phyloP scores from a whole-genome alignment of 2,888 invertebrate genomes.

The Empis stercorea region DNA sequence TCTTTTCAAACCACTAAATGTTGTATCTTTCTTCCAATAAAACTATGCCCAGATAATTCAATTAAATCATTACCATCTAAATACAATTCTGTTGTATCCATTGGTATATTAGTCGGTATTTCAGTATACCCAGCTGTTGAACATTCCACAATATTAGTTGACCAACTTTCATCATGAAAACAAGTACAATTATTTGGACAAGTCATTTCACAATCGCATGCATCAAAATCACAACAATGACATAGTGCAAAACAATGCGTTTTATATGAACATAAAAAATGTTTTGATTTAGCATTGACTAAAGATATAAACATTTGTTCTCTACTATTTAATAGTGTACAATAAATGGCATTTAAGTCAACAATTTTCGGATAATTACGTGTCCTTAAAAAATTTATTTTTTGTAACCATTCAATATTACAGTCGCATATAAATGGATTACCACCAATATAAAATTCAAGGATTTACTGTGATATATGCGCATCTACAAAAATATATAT shows the following conservation, averaged over 20 bases:
- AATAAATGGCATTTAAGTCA: slow-evolving; percentile 81
- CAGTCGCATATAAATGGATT: slow-evolving; percentile 93
- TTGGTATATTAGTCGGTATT: slow-evolving; percentile 79
- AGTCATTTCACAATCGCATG: slow-evolving; percentile 95
- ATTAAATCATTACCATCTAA: slow-evolving; percentile 85
- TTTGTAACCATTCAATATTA: slow-evolving; percentile 89
- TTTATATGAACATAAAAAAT: slow-evolving; percentile 85
- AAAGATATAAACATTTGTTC: slow-evolving; percentile 75
- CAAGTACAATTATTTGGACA: slow-evolving; percentile 90
- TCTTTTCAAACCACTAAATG: slow-evolving; percentile 75
- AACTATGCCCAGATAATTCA: slow-evolving; percentile 75
- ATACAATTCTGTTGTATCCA: slow-evolving; percentile 92
- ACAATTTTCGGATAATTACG: slow-evolving; percentile 81
- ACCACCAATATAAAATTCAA: slow-evolving; percentile 84
- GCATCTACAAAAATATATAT: too few relatives aligned
- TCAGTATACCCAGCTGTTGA: slow-evolving; percentile 66
- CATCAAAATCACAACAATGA: slow-evolving; percentile 93
- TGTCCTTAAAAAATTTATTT: slow-evolving; percentile 74
- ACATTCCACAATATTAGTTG: slow-evolving; percentile 85
- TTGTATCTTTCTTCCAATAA: slow-evolving; percentile 84
- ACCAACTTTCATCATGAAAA: slow-evolving; percentile 89
- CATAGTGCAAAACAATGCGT: slow-evolving; percentile 89
- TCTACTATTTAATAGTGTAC: slow-evolving; percentile 73
- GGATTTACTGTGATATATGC: too few relatives aligned
- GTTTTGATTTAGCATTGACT: slow-evolving; percentile 73